Evolutionary conservation across 2,113 vertebrate species (phyloP), one percentile per base, ranked within the genome.

Genomic region (Menura novaehollandiae): DNA sequence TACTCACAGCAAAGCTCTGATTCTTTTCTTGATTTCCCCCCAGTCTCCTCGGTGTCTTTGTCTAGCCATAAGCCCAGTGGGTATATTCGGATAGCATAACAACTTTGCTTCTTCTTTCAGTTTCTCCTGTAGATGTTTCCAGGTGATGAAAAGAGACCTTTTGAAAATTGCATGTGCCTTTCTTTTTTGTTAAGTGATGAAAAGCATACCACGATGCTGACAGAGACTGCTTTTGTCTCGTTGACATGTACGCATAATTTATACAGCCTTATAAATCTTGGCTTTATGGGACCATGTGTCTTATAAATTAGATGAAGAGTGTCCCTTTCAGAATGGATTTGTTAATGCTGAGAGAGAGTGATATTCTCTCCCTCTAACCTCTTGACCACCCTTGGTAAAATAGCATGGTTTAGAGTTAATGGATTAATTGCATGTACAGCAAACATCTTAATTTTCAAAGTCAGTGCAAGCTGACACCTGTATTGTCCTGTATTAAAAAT

Each of bases 181-280:
- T 80, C 49, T 79, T 85, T 95, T 95, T 66, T 88, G 62, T 92
- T 73, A 22, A 85, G 66, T 9, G 9, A 78, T 63, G 74, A 47
- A 89, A 95, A 86, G 77, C 66, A 94, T 55, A 74, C 21, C 75
- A 30, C 2, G 18, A 17, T 52, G 33, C 46, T 91, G 90, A 91
- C 89, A 96, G 81, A 85, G 76, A 26, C 69, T 26, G 67, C 68
- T 88, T 92, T 94, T 95, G 91, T 93, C 82, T 93, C 6, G 0
- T 63, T 87, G 85, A 78, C 49, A 9, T 9, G 39, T 77, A 82
- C 0, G 7, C 79, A 51, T 96, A 94, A 95, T 95, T 96, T 96
- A 95, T 88, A 71, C 13, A 81, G 86, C 94, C 71, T 41, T 95
- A 68, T 86, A 95, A 97, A 97, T 88, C 87, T 87, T 84, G 66